Evolutionary conservation across 2,113 vertebrate species (phyloP).

Genomic region (Isurus oxyrinchus): DNA sequence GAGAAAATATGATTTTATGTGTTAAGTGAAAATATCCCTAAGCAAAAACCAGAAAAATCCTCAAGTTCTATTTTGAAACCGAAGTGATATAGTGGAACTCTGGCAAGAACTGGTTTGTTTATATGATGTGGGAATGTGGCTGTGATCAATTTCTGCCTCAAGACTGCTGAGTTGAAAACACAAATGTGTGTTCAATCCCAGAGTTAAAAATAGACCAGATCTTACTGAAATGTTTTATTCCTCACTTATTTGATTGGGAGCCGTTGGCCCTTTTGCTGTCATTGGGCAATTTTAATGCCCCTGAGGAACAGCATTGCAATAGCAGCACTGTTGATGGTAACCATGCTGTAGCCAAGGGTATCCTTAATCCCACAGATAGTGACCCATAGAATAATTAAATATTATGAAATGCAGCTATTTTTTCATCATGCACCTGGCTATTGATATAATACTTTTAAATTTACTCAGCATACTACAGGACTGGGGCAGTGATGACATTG

Average conservation of each 20-base stretch:
- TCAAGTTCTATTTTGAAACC: not conserved
- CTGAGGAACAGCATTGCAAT: not conserved
- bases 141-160: not conserved
- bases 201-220: slow-evolving; percentile 1
- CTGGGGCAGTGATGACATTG: not conserved
- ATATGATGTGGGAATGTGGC: not conserved
- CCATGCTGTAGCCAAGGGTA: not conserved
- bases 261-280: not conserved
- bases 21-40: not conserved
- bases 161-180: not conserved
- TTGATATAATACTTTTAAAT: not conserved
- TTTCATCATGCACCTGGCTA: not conserved
- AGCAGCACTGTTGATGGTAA: not conserved
- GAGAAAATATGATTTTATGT: not conserved
- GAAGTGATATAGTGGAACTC: not conserved
- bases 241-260: not conserved
- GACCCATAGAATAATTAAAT: not conserved
- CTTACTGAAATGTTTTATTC: not conserved
- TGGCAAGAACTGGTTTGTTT: not conserved
- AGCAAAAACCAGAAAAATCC: not conserved
- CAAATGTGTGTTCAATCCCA: not conserved
- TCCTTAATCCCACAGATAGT: not conserved
- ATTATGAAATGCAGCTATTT: not conserved
- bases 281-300: not conserved
- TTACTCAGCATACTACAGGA: not conserved